Evolutionary conservation across 2,888 invertebrate genomes (phyloP), one percentile per base, ranked within the genome.

Genomic region (Automeris io): DNA sequence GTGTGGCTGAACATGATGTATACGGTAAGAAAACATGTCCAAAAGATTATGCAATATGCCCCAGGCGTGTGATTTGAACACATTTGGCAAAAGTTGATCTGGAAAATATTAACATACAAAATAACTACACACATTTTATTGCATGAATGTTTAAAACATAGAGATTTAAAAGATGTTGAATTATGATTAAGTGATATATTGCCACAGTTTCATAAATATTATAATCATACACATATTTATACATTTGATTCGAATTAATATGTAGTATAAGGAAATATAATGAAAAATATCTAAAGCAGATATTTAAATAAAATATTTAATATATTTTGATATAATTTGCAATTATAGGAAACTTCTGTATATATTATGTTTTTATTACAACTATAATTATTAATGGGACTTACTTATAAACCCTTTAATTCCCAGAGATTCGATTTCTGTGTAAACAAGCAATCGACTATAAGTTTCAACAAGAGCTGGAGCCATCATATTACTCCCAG

Each of bases 1-100:
- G 78, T 97, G 97, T 0, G 97, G 96, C 61, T 97, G 97, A 50
- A 98, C 97, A 73, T 98, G 98, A 72, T 98, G 97, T 77, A 98
- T 92, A 32, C 98, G 90, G 70, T 97, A 97, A 43, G 96, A 96
- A 72, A 98, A 97, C 97, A 98, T 98, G 76, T 98, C 98, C 61
- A 98, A 74, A 23, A 98, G 81, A 0, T 97, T 97, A 69, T 98
- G 97, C n/a, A 98, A 87, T 39, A 96, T 97, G 13, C 96, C 96
- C 97, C 97, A 97, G 0, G 96, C 96, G 57, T 97, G 95, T 8
- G 93, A 93, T 71, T 96, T 96, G 67, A 96, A 95, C 24, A 97
- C 97, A 18, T 93, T 94, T 0, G 98, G 97, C 48, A 98, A 76
- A 29, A 98, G 77, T 77, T 97, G 96, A 66, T 91, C 94, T 94